Evolutionary conservation across 2,797 vertebrate species (phyloP), one percentile per base, ranked within the genome.

Genomic region (Pelochelys cantorii): DNA sequence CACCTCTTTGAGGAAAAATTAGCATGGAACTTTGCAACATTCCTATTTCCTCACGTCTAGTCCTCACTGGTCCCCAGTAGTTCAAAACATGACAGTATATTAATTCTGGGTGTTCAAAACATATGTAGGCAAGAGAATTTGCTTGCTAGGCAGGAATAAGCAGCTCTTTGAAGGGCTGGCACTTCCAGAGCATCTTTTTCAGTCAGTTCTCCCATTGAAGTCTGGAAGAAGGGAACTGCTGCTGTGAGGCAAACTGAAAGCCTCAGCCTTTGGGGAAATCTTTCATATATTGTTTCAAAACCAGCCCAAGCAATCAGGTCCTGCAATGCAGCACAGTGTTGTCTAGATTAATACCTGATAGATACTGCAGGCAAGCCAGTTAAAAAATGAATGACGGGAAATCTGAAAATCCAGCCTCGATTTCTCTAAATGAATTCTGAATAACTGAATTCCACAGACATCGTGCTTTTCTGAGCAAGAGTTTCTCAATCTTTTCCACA

Each of bases 221-320:
- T 48, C 42, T 48, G 42, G 42, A 48, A 48, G 42, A 48, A 48
- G 42, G 42, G 42, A 48, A 48, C 42, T 48, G 42, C 42, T 48
- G 42, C 42, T 48, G 42, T 48, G 42, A 48, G 42, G 42, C 89
- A 90, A 80, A 88, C n/a, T 74, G 34, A 86, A 96, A 91, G 65
- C 12, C 52, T 88, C 34, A 93, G 81, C 60, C 90, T 93, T 91
- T 88, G 57, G 94, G 91, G 84, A 97, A 95, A 93, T 96, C 71
- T 96, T 92, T 90, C 83, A 53, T 82, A 57, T 68, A 92, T 81
- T 92, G 77, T 91, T 97, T 95, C 88, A 92, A 88, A 96, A 94
- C 79, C 42, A 92, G 83, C 31, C 75, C 31, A 84, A 87, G 82
- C 79, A 93, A 95, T 96, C 88, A 56, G 68, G 80, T 95, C 84